Evolutionary conservation across 2,888 invertebrate species (phyloP).

Genomic region (Sarcophaga subvicina): DNA sequence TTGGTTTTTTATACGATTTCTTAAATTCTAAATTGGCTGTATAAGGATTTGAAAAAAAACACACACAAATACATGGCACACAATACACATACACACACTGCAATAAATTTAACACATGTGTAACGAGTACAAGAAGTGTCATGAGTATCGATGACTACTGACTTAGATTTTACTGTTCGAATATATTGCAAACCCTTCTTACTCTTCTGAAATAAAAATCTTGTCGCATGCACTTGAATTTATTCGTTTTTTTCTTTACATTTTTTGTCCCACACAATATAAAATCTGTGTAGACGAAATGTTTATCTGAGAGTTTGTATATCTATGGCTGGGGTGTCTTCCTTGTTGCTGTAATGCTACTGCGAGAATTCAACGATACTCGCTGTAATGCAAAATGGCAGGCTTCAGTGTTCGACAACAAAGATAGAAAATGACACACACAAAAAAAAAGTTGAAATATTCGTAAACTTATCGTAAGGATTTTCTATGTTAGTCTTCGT

Average conservation of each 20-base stretch:
- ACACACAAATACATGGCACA: not conserved
- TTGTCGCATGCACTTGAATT: constrained; percentile 65
- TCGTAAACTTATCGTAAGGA: constrained; percentile 54
- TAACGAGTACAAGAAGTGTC: constrained; percentile 28
- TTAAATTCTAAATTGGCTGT: constrained; percentile 46
- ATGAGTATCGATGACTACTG: constrained; percentile 51
- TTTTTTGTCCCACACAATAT: constrained; percentile 56
- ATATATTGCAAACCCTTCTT: not conserved
- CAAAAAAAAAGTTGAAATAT: not conserved
- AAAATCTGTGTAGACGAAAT: not conserved
- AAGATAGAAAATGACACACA: not conserved
- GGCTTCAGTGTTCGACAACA: constrained; percentile 42
- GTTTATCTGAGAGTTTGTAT: constrained; percentile 1
- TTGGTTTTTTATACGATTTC: constrained; percentile 35
- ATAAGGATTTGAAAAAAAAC: constrained; percentile 29
- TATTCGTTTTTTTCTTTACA: not conserved
- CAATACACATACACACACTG: not conserved
- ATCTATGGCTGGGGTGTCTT: not conserved
- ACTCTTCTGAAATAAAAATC: constrained; percentile 26
- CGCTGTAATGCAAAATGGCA: constrained; percentile 56
- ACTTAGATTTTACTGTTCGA: constrained; percentile 51
- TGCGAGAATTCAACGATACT: constrained; percentile 42
- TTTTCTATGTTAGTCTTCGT: constrained; percentile 55
- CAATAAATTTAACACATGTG: constrained; percentile 50
- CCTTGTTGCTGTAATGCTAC: constrained; percentile 19